Conservation (phyloP, 1,140 invertebrate genomes). For the Zaprionus capensis region DNA sequence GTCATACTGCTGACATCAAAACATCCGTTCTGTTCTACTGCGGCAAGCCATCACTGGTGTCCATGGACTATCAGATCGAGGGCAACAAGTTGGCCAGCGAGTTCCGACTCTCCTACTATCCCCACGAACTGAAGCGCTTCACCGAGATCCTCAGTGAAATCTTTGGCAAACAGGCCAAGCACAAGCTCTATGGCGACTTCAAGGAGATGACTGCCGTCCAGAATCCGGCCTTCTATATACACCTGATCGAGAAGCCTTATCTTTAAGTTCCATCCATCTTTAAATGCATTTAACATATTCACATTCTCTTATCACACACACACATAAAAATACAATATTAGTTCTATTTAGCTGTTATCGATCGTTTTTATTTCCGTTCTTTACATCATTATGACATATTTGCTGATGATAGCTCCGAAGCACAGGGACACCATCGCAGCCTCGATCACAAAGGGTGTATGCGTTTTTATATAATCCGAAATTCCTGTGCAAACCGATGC, state of each 20-base stretch:
- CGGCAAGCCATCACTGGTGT: conserved; percentile 90
- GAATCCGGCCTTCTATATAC: conserved; percentile 93
- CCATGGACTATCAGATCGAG: conserved; percentile 91
- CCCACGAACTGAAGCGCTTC: conserved; percentile 90
- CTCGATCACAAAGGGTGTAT: conserved; percentile 70
- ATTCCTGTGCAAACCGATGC: conserved; percentile 57
- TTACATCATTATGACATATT: conserved; percentile 57
- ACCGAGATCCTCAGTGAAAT: conserved; percentile 88
- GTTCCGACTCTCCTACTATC: conserved; percentile 94
- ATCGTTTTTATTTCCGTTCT: conserved; percentile 10
- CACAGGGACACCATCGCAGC: conserved; percentile 69
- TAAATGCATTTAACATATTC: conserved; percentile 18
- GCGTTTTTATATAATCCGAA: conserved; percentile 69
- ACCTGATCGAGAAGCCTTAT: conserved; percentile 89
- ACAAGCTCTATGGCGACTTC: conserved; percentile 92
- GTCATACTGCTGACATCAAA: conserved; percentile 91
- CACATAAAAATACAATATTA: conserved; percentile 54
- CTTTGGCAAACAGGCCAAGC: conserved; percentile 88
- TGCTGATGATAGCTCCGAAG: conserved; percentile 66
- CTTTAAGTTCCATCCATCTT: conserved; percentile 52
- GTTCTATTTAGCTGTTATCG: conserved; percentile 37
- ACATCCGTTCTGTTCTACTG: conserved; percentile 92
- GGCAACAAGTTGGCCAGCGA: conserved; percentile 87
- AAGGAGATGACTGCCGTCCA: conserved; percentile 87
- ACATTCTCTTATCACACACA: conserved; percentile 44